A percentile compares a stretch with the other conserved stretches of the same genome.
These are phyloP conservation scores for Bostrychus sinensis DNA, from an alignment of 2,113 vertebrate genomes.

Conservation along the genomic window DNA sequence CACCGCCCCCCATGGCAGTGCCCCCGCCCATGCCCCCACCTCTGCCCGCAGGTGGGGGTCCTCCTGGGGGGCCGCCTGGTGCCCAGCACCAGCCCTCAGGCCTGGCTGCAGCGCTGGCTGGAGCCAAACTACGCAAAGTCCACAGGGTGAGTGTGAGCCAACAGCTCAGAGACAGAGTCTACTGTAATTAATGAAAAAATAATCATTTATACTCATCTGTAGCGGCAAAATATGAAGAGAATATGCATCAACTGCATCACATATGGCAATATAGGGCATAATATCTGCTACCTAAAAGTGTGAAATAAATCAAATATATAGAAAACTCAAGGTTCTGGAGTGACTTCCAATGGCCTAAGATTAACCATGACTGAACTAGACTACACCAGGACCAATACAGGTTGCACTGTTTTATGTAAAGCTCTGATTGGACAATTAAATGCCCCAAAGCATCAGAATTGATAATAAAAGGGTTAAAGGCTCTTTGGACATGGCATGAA, in stretches of 20 bases:
- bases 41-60: conserved; percentile 81
- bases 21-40: conserved; percentile 90
- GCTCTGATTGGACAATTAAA: not conserved
- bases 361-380: not conserved
- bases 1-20: conserved; percentile 84
- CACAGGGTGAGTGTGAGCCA: conserved; percentile 87
- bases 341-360: not conserved
- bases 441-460: not conserved
- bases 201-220: no score
- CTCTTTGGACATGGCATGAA: no score
- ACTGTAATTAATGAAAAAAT: no score
- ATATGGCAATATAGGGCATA: no score
- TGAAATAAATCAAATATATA: no score
- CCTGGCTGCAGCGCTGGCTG: conserved; percentile 93
- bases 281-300: no score
- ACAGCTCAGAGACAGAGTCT: no score
- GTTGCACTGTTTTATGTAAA: not conserved
- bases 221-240: no score
- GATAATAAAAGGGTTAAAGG: not conserved
- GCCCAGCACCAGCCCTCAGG: conserved; percentile 85
- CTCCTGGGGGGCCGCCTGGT: conserved; percentile 80
- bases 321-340: no score
- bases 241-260: no score
- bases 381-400: not conserved
- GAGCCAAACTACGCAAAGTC: conserved; percentile 96